These are phyloP conservation scores for Ia io DNA, from an alignment of 2,113 vertebrate genomes.

Conservation along the genomic window DNA sequence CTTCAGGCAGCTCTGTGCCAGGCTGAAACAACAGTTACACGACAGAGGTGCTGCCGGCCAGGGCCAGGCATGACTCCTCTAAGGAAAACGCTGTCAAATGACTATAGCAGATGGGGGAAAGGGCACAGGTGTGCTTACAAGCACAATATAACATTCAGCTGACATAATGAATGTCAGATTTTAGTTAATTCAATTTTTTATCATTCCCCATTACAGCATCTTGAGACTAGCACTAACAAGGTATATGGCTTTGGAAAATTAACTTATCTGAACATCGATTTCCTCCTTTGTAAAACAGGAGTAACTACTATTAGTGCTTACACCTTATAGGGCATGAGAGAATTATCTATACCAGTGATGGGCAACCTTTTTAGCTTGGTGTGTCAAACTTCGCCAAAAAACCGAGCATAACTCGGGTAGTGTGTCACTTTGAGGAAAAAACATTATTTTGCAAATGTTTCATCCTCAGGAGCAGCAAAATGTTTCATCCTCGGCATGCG, in stretches of 20 bases:
- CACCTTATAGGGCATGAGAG: not conserved
- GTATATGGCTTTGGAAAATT: not conserved
- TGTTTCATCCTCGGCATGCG: too few species aligned
- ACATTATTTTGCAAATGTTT: too few species aligned
- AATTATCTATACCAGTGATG: too few species aligned
- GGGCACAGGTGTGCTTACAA: not conserved
- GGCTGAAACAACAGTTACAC: not conserved
- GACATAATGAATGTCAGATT: not conserved
- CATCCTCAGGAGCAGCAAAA: too few species aligned
- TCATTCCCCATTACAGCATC: not conserved
- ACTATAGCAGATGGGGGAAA: rapidly evolving
- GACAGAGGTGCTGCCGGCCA: not conserved
- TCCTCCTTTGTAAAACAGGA: not conserved
- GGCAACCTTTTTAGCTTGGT: too few species aligned
- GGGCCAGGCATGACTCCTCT: not conserved
- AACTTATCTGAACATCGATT: not conserved
- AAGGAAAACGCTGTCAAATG: not conserved
- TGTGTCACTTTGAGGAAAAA: too few species aligned
- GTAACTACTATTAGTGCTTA: not conserved
- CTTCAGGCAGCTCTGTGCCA: not conserved
- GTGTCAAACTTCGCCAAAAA: too few species aligned
- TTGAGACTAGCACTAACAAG: not conserved
- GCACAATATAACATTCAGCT: not conserved
- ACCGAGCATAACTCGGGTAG: too few species aligned
- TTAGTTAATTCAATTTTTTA: not conserved